Base-by-base conservation (phyloP, 2,888 invertebrate genomes). In the Hyposoter didymator region DNA sequence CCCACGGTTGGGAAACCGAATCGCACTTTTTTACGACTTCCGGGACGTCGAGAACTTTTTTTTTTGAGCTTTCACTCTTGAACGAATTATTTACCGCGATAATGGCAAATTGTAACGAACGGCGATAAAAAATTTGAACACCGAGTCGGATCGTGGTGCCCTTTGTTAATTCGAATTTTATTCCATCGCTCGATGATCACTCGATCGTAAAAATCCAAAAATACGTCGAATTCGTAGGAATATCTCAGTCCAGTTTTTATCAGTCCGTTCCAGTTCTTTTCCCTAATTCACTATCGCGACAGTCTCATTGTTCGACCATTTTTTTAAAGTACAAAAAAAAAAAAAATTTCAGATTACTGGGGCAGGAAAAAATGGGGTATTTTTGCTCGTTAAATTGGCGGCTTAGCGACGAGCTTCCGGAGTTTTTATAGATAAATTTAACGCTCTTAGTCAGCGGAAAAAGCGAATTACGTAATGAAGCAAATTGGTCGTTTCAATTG, bases 381-480 rank as follows among this genome's bases (percentile, higher is more conserved):
- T 66, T 66, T 66, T 39, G 7, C 4, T 35, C 39, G 32, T 39
- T 66, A 39, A 66, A 66, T 66, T 59, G 12, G 35, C 19, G 32
- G 39, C 64, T 39, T 32, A 5, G 35, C 52, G 49, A 19, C 59
- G 73, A 73, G 10, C 66, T 39, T 32, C 32, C 64, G 28, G 45
- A 39, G 59, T 22, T 43, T 74, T 62, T 62, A 45, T n/a, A 32
- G 43, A 62, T 43, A 55, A 59, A 73, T 73, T 35, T 14, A 45
- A 32, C 22, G 47, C n/a, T n/a, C 64, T 66, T 39, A 66, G 32
- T 66, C 64, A 66, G 64, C 64, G n/a, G 39, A 66, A 66, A 39
- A 39, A 66, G 43, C 47, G 49, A 49, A 49, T 39, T 45, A 67
- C 22, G 39, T 22, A 67, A 67, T 67, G 22, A 67, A 67, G 45